A percentile compares a stretch with the other conserved stretches of the same genome.
Conservation (phyloP, 2,888 invertebrate species). For the Mongoloraphidia duomilia region DNA sequence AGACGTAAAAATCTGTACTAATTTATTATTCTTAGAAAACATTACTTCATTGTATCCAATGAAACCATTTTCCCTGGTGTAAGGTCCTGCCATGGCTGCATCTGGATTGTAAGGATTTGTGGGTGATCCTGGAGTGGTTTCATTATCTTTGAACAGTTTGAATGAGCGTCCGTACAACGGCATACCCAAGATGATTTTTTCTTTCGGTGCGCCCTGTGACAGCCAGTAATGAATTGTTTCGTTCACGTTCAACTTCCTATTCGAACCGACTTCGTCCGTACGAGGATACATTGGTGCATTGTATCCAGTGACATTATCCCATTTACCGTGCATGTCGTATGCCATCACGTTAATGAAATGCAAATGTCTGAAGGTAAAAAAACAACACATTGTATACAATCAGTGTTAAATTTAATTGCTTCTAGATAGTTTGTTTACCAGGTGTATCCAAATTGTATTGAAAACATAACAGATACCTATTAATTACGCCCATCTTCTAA, state of each 20-base stretch:
- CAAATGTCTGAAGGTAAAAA: slow-evolving; percentile 32
- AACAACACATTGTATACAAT: too few species aligned
- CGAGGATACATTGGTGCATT: slow-evolving; percentile 49
- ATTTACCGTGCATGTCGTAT: slow-evolving; percentile 58
- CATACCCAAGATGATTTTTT: slow-evolving; percentile 54
- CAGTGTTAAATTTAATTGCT: too few species aligned
- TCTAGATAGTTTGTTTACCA: too few species aligned
- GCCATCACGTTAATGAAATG: slow-evolving; percentile 58
- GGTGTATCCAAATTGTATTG: too few species aligned
- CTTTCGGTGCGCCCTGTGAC: slow-evolving; percentile 36
- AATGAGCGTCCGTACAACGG: slow-evolving; percentile 58
- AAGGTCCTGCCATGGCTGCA: slow-evolving; percentile 45
- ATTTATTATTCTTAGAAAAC: background rate
- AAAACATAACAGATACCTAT: too few species aligned
- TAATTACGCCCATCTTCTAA: too few species aligned
- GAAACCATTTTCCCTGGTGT: slow-evolving; percentile 45
- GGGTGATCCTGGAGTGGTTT: slow-evolving; percentile 38
- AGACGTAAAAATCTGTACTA: too few species aligned
- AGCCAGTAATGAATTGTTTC: slow-evolving; percentile 37
- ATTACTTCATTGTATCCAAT: slow-evolving; percentile 59
- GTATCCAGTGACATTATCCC: slow-evolving; percentile 48
- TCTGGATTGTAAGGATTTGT: slow-evolving; percentile 15
- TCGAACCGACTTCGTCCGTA: slow-evolving; percentile 24
- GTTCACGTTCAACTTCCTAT: slow-evolving; percentile 29
- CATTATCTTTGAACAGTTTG: slow-evolving; percentile 32